phyloP scores from a whole-genome alignment of 1,140 invertebrate species.

The Hyles euphorbiae region DNA sequence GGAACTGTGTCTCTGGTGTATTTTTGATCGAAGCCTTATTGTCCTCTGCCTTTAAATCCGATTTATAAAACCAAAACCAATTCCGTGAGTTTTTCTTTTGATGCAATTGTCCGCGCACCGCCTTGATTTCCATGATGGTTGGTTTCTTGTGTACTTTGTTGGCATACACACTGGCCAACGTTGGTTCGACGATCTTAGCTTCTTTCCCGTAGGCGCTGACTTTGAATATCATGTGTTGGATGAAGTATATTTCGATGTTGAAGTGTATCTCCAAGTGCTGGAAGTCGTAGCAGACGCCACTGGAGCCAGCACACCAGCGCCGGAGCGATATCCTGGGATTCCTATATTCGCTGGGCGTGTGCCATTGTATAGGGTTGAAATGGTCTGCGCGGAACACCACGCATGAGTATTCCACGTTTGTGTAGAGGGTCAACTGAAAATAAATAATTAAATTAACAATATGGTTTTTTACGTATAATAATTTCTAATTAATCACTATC shows the following conservation, averaged over 20 bases:
- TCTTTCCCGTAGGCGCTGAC: conserved; percentile 6
- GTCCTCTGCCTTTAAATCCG: background rate
- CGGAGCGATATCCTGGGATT: background rate
- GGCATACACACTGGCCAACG: background rate
- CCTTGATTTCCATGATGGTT: background rate
- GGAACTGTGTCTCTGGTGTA: no score
- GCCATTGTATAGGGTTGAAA: background rate
- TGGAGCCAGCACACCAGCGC: background rate
- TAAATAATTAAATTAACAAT: background rate
- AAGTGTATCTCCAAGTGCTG: conserved; percentile 6
- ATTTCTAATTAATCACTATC: no score
- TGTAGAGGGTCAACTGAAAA: conserved; percentile 8
- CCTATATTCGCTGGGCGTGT: background rate
- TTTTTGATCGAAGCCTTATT: no score
- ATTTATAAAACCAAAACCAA: conserved; percentile 2
- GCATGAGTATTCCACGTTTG: conserved; percentile 8
- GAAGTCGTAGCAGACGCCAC: background rate
- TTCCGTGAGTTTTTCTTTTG: background rate
- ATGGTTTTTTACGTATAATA: background rate
- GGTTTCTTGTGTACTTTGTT: conserved; percentile 1
- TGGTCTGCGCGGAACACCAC: background rate
- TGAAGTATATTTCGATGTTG: conserved; percentile 8
- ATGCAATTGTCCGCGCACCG: background rate
- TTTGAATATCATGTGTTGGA: background rate
- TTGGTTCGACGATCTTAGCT: conserved; percentile 2